Base-by-base conservation (phyloP, 1,140 invertebrate genomes). In the Argopecten irradians region DNA sequence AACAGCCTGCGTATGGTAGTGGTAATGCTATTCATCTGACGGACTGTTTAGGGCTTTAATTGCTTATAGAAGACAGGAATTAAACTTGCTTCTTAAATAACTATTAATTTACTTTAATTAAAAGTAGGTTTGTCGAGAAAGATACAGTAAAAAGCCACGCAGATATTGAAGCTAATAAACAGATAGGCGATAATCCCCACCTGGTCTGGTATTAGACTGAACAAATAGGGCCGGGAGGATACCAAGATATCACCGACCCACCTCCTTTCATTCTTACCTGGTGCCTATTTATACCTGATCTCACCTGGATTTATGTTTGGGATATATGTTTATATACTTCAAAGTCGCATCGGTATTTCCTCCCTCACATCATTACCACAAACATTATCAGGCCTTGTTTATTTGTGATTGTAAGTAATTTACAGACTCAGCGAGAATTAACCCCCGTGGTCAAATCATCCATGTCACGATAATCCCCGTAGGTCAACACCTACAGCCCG, bases 51-150 rank as follows among this genome's bases (percentile, higher is more conserved):
- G n/a, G 3, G 22, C 22, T n/a, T 22, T 71, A 71, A 71, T 71
- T 71, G 22, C 22, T 5, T 28, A 71, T 71, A 28, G 19, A 71
- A 5, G 55, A 71, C 1, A 71, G 55, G 55, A 71, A 28, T 71
- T 71, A 71, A 71, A 71, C 55, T 71, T 71, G 22, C 55, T 71
- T 71, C 55, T 71, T 71, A 71, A 71, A 71, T 71, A 71, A 71
- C 55, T 71, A 71, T 71, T 71, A 71, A 71, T 71, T 71, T 71
- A 71, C 55, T 71, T 71, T 71, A 71, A 71, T 71, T 71, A 71
- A n/a, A 71, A 71, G 55, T 71, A 71, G 55, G 55, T 71, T 71
- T 71, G 55, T 71, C 55, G 28, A n/a, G 55, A 71, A 71, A 71
- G 55, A 71, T 71, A 71, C 55, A 71, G 22, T 71, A 71, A 71